Conservation (phyloP, 2,888 invertebrate genomes). For the Brenthis ino region DNA sequence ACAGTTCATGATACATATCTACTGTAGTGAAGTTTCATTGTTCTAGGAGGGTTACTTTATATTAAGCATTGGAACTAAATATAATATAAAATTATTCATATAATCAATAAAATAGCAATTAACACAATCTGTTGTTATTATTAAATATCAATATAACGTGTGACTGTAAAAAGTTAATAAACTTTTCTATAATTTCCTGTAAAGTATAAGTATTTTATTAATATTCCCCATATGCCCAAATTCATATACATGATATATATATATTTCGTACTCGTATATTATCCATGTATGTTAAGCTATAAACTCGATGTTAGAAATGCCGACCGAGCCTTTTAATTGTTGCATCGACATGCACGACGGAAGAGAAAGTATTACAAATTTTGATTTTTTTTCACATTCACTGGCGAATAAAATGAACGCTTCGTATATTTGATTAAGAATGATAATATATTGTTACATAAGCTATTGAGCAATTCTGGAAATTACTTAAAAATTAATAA, state of each 20-base stretch:
- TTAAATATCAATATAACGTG: too few species aligned
- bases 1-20: neutral
- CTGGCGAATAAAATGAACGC: constrained; percentile 14
- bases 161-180: too few species aligned
- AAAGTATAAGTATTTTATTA: neutral
- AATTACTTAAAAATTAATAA: neutral
- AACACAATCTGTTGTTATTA: too few species aligned
- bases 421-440: constrained; percentile 21
- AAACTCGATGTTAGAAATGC: neutral
- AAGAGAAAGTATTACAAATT: constrained; percentile 42
- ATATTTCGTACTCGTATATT: too few species aligned
- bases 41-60: too few species aligned
- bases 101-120: too few species aligned
- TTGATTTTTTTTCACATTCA: constrained; percentile 31
- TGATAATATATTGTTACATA: constrained; percentile 18
- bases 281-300: neutral
- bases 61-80: too few species aligned
- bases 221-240: too few species aligned
- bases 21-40: too few species aligned
- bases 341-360: constrained; percentile 29
- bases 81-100: too few species aligned
- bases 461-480: neutral
- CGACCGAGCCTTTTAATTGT: constrained; percentile 24
- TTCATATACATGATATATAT: too few species aligned
- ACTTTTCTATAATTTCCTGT: neutral